These are phyloP conservation scores for Microchirus variegatus DNA, from an alignment of 2,797 vertebrate genomes.

Conservation along the genomic window DNA sequence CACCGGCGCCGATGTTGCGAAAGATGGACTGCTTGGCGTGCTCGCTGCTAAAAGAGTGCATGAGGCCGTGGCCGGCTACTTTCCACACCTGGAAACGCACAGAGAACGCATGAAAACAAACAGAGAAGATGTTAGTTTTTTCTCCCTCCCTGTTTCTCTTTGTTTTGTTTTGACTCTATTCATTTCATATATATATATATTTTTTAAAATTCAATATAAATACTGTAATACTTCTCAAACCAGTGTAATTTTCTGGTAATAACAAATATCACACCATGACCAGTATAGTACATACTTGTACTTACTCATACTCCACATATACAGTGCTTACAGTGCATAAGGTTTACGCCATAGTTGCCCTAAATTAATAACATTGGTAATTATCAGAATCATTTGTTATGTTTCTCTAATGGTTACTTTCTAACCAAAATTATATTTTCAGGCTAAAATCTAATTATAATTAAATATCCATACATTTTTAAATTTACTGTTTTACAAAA, in stretches of 20 bases:
- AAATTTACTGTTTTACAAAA: no score
- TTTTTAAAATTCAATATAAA: neutral
- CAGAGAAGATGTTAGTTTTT: neutral
- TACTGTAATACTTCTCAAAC: neutral
- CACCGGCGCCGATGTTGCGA: slow-evolving; percentile 95
- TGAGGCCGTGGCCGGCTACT: slow-evolving; percentile 89
- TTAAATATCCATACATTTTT: no score
- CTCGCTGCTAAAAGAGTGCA: slow-evolving; percentile 95
- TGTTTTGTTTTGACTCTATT: neutral
- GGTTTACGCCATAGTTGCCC: no score
- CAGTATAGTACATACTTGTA: no score
- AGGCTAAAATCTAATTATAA: no score
- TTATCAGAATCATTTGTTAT: no score
- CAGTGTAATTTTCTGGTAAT: neutral
- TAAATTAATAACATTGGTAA: no score
- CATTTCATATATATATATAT: neutral
- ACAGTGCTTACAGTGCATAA: no score
- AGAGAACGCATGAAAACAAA: neutral
- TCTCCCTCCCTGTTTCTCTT: no score
- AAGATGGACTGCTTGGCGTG: slow-evolving; percentile 99
- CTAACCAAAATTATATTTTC: no score
- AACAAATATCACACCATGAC: neutral
- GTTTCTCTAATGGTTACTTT: no score
- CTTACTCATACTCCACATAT: no score
- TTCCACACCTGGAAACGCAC: slow-evolving; percentile 93